Evolutionary conservation across 2,797 vertebrate species (phyloP).

Genomic region (Sebastiscus albofasciatus): DNA sequence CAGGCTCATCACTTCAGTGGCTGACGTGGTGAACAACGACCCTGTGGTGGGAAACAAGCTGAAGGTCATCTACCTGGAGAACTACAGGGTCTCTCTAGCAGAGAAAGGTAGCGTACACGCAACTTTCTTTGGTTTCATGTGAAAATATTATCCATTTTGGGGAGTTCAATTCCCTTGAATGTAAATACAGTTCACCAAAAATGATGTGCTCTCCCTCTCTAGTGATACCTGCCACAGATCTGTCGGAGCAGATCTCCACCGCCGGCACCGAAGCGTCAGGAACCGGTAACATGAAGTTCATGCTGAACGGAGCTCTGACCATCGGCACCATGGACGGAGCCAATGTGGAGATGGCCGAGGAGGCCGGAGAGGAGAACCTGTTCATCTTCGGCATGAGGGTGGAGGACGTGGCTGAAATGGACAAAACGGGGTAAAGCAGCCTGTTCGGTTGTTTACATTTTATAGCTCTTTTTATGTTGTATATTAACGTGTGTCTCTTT

Average conservation of each 20-base stretch:
- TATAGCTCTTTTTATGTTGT: not conserved
- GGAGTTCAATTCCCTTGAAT: too few relatives aligned
- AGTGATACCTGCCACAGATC: constrained; percentile 96
- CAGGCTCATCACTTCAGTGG: constrained; percentile 93
- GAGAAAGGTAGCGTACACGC: constrained; percentile 86
- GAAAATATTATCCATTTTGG: not conserved
- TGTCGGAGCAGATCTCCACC: constrained; percentile 98
- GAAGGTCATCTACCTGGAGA: constrained; percentile 96
- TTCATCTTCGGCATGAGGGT: constrained; percentile 98
- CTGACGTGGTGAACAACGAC: constrained; percentile 92
- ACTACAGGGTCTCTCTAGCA: constrained; percentile 97
- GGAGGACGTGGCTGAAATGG: constrained; percentile 89
- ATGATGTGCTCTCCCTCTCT: constrained; percentile 15
- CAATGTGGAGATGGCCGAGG: constrained; percentile 98
- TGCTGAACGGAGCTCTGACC: constrained; percentile 96
- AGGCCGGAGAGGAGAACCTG: constrained; percentile 93
- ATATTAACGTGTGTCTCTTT: not conserved
- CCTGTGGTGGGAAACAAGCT: constrained; percentile 89
- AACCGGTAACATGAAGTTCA: constrained; percentile 99
- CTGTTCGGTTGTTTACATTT: not conserved
- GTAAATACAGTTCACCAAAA: not conserved
- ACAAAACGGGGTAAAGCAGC: constrained; percentile 87
- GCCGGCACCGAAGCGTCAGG: constrained; percentile 95
- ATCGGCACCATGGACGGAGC: constrained; percentile 98
- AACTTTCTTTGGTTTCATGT: not conserved